Percentiles rank a stretch among this genome's conserved stretches.
Conservation (phyloP, 2,797 vertebrate species). For the Chrysocyon brachyurus region DNA sequence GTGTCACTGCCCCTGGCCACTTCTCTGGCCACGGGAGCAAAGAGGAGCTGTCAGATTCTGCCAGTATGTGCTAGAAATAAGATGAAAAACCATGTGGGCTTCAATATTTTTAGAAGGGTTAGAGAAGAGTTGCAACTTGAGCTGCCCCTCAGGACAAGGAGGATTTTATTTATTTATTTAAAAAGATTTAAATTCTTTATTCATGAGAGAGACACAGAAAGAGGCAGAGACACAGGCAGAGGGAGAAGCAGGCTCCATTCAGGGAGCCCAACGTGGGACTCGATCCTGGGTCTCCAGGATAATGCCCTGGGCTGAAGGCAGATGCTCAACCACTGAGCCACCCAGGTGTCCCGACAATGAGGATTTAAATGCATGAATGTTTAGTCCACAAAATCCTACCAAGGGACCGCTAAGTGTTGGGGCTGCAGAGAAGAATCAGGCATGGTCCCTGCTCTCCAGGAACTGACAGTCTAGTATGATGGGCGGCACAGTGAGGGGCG, state of each 20-base stretch:
- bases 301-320: no score
- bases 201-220: no score
- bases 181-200: no score
- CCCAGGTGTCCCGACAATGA: not conserved
- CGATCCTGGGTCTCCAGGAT: no score
- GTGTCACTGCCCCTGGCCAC: no score
- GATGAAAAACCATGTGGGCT: not conserved
- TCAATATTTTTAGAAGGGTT: not conserved
- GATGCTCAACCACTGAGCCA: no score
- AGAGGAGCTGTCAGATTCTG: not conserved
- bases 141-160: not conserved
- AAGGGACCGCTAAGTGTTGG: not conserved
- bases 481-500: accelerated
- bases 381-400: not conserved
- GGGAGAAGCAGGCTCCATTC: no score
- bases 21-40: not conserved
- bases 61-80: not conserved
- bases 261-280: no score
- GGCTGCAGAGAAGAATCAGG: not conserved
- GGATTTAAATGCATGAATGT: not conserved
- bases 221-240: no score
- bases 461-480: not conserved
- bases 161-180: no score
- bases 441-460: not conserved
- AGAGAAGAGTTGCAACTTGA: not conserved